Evolutionary conservation across 1,140 invertebrate genomes (phyloP).

Genomic region (Dufourea novaeangliae): DNA sequence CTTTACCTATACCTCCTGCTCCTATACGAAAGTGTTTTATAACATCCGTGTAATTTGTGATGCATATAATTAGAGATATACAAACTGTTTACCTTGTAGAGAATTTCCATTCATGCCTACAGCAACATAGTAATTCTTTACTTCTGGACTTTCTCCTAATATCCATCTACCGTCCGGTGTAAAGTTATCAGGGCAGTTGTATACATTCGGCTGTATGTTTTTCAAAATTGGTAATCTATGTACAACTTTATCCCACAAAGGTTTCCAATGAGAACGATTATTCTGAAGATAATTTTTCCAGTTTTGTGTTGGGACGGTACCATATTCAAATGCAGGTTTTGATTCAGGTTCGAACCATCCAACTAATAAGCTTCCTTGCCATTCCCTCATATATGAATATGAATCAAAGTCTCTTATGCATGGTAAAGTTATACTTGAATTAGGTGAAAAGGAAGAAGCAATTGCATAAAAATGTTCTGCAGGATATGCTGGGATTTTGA

Average conservation of each 20-base stretch:
- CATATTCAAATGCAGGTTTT: constrained; percentile 85
- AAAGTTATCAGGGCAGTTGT: constrained; percentile 89
- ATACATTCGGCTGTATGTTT: constrained; percentile 83
- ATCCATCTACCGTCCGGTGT: constrained; percentile 88
- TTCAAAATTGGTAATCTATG: constrained; percentile 86
- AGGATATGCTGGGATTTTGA: constrained; percentile 87
- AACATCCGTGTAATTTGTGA: not conserved
- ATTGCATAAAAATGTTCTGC: constrained; percentile 88
- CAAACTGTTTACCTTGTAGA: constrained; percentile 78
- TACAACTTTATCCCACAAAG: constrained; percentile 84
- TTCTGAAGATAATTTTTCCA: constrained; percentile 82
- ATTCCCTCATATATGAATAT: constrained; percentile 84
- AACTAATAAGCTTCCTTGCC: constrained; percentile 83
- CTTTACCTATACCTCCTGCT: constrained; percentile 89
- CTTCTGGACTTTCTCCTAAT: constrained; percentile 88
- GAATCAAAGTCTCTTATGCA: constrained; percentile 88
- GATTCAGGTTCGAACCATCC: constrained; percentile 87
- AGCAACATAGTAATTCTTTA: constrained; percentile 91
- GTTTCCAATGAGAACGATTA: constrained; percentile 86
- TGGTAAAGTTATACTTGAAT: constrained; percentile 74
- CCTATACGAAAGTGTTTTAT: constrained; percentile 70
- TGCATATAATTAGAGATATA: not conserved
- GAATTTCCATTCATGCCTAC: constrained; percentile 87
- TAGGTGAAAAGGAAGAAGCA: constrained; percentile 80
- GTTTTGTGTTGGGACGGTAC: constrained; percentile 82